A percentile compares a stretch with the other conserved stretches of the same genome.
phyloP scores from a whole-genome alignment of 2,113 vertebrate species.

The Chloropsis cyanopogon region DNA sequence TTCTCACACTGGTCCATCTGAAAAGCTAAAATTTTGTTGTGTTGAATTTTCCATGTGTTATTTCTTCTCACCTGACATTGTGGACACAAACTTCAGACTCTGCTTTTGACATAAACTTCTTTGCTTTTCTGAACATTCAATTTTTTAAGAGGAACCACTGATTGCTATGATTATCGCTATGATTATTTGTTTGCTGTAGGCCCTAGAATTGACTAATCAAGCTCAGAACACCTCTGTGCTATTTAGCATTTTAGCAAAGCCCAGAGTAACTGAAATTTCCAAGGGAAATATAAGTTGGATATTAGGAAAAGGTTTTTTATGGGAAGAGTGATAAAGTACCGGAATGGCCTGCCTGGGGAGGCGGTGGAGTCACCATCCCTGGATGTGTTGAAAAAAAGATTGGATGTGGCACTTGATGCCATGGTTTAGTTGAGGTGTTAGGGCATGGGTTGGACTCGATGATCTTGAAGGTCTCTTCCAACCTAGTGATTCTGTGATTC shows the following conservation, averaged over 20 bases:
- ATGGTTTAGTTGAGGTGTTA: background rate
- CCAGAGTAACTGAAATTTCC: background rate
- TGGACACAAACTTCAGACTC: background rate
- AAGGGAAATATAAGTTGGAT: background rate
- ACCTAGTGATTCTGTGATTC: background rate
- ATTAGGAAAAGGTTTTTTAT: background rate
- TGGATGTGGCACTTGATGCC: background rate
- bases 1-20: no score
- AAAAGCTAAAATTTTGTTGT: background rate
- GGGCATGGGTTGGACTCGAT: background rate
- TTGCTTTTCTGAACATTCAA: background rate
- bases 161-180: background rate
- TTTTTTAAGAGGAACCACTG: background rate
- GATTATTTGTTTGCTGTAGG: background rate
- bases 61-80: background rate
- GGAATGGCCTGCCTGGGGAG: background rate
- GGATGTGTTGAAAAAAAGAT: background rate
- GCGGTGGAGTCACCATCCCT: background rate
- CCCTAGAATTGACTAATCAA: background rate
- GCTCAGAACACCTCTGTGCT: background rate
- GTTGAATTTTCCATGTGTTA: background rate
- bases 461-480: background rate
- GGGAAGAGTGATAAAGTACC: background rate
- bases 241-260: background rate
- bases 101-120: background rate